Evolutionary conservation across 2,888 invertebrate genomes (phyloP).

Genomic region (Pyralis farinalis): DNA sequence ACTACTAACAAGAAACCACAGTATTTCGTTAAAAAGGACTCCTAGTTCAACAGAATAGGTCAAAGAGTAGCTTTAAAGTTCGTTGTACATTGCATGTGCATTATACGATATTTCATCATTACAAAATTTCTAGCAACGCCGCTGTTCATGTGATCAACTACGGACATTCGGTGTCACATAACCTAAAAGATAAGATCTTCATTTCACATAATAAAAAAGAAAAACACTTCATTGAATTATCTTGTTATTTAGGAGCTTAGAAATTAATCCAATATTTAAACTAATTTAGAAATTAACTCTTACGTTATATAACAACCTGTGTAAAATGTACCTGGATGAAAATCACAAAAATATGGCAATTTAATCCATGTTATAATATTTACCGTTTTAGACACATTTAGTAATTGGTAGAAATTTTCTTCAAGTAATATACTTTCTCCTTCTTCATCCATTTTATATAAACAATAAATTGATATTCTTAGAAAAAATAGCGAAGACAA

Average conservation of each 20-base stretch:
- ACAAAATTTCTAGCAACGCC: neutral
- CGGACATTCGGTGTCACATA: slow-evolving; percentile 15
- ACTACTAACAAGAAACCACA: no score
- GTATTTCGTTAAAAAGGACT: no score
- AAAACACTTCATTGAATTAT: neutral
- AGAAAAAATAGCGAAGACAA: slow-evolving; percentile 18
- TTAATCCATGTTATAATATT: slow-evolving; percentile 47
- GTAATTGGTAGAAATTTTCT: slow-evolving; percentile 93
- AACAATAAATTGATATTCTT: slow-evolving; percentile 25
- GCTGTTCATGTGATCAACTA: slow-evolving; percentile 10
- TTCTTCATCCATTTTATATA: slow-evolving; percentile 83
- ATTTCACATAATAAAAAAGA: neutral
- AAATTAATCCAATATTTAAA: slow-evolving; percentile 12
- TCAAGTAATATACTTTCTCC: slow-evolving; percentile 85
- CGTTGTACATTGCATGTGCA: no score
- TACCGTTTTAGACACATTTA: slow-evolving; percentile 93
- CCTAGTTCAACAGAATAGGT: no score
- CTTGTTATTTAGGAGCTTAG: neutral
- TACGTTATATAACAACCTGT: slow-evolving; percentile 36
- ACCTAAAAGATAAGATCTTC: slow-evolving; percentile 27
- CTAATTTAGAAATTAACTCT: slow-evolving; percentile 15
- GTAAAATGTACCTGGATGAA: no score
- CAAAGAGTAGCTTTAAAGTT: no score
- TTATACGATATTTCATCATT: neutral
- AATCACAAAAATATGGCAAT: slow-evolving; percentile 19